Evolutionary conservation across 2,797 vertebrate species (phyloP), one percentile per base, ranked within the genome.

Genomic region (Protonibea diacanthus): DNA sequence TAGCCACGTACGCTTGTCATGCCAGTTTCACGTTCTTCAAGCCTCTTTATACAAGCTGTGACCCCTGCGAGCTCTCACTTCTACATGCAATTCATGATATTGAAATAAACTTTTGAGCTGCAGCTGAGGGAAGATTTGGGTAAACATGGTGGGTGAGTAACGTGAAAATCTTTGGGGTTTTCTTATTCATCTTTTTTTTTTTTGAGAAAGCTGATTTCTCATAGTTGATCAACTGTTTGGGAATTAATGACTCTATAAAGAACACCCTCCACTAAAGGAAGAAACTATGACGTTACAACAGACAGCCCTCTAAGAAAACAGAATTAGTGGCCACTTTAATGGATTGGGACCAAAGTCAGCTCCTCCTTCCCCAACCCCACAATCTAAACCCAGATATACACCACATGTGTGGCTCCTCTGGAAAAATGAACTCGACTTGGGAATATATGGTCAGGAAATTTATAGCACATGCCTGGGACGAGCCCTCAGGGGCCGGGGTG

Each of bases 371-470:
- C 76, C 88, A 74, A 81, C 80, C 88, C 81, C 90, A 85, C 83
- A 84, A 92, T 91, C 90, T 90, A 89, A 93, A 92, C 71, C 80
- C 91, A 95, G 92, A 95, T 91, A 94, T 88, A 87, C 88, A 90
- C 91, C 93, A 94, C 93, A 93, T 94, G 92, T 95, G 94, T 92
- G 90, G 88, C 90, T 93, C 73, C 89, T 94, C 91, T 94, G 94
- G 94, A 95, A 95, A 94, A 92, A 93, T 91, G 88, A 94, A 91
- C 89, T 89, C 76, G 47, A 85, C 91, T 94, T 92, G 94, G 94
- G 94, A 95, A 95, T 95, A 95, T 95, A 94, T 91, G 90, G 89
- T 93, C 89, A 90, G 94, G 92, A 95, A 95, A 95, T 95, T 91
- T 95, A 95, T 93, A 95, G 94, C 90, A 91, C 93, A 95, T 94